A percentile compares a stretch with the other conserved stretches of the same genome.
phyloP scores from a whole-genome alignment of 2,888 invertebrate genomes.

The Macroteleia sp. region DNA sequence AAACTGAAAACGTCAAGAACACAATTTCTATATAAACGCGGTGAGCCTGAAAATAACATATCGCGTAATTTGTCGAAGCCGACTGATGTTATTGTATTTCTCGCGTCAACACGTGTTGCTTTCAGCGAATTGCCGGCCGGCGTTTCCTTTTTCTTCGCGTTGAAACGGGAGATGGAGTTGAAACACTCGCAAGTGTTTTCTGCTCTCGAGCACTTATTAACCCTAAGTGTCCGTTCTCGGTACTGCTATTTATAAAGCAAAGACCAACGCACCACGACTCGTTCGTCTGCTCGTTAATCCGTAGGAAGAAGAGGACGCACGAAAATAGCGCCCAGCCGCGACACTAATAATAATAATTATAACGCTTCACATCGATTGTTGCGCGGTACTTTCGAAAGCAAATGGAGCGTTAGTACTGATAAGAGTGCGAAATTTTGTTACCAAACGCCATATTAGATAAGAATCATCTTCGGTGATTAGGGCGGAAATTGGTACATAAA shows the following conservation, averaged over 20 bases:
- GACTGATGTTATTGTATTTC: slow-evolving; percentile 43
- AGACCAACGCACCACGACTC: slow-evolving; percentile 66
- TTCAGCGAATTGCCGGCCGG: slow-evolving; percentile 17
- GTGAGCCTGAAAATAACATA: slow-evolving; percentile 14
- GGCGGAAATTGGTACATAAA: slow-evolving; percentile 38
- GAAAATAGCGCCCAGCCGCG: slow-evolving; percentile 49
- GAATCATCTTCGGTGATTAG: slow-evolving; percentile 25
- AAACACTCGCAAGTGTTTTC: slow-evolving; percentile 67
- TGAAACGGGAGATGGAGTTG: slow-evolving; percentile 41
- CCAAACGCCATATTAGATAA: slow-evolving; percentile 4
- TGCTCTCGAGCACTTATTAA: slow-evolving; percentile 71
- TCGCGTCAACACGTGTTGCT: slow-evolving; percentile 59
- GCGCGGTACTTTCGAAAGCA: background rate
- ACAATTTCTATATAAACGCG: too few relatives aligned
- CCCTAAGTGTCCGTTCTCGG: slow-evolving; percentile 72
- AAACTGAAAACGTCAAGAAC: too few relatives aligned
- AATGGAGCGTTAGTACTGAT: slow-evolving; percentile 36
- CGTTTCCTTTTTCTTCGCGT: slow-evolving; percentile 24
- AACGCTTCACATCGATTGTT: slow-evolving; percentile 18
- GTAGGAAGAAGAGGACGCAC: slow-evolving; percentile 51
- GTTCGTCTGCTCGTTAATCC: slow-evolving; percentile 58
- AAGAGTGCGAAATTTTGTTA: slow-evolving; percentile 16
- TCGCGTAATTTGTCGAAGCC: slow-evolving; percentile 29
- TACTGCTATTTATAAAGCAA: slow-evolving; percentile 76
- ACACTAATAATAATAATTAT: slow-evolving; percentile 57